These are phyloP conservation scores for Pheosia tremula DNA, from an alignment of 2,888 invertebrate genomes.

Conservation along the genomic window DNA sequence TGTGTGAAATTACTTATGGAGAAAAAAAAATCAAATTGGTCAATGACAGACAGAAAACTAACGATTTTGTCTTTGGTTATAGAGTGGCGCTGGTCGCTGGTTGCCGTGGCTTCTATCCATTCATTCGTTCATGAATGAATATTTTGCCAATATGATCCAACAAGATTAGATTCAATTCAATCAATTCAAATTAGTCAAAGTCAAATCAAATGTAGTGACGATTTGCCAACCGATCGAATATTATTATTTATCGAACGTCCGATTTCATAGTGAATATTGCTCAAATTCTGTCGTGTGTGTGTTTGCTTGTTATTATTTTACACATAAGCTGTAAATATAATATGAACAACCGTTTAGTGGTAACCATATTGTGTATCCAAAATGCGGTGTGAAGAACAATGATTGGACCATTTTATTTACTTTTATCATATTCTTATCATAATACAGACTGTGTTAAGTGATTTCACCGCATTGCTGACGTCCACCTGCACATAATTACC, in stretches of 20 bases:
- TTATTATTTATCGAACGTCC: slow-evolving; percentile 45
- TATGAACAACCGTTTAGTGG: slow-evolving; percentile 50
- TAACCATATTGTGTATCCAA: slow-evolving; percentile 57
- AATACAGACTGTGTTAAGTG: slow-evolving; percentile 54
- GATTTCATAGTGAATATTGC: slow-evolving; percentile 44
- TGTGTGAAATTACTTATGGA: no score
- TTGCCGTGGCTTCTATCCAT: no score
- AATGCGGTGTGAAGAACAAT: slow-evolving; percentile 47
- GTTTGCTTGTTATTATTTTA: slow-evolving; percentile 45
- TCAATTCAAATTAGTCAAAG: slow-evolving; percentile 52
- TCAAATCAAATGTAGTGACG: slow-evolving; percentile 33
- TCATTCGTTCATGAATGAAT: not conserved
- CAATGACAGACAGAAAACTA: no score
- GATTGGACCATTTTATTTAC: slow-evolving; percentile 56
- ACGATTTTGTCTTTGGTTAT: no score
- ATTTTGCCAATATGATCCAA: no score
- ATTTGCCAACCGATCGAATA: slow-evolving; percentile 58
- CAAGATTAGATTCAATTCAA: slow-evolving; percentile 43
- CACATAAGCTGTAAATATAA: slow-evolving; percentile 43
- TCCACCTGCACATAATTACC: slow-evolving; percentile 49
- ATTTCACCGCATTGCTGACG: slow-evolving; percentile 59
- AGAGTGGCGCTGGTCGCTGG: no score
- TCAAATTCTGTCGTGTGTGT: slow-evolving; percentile 47
- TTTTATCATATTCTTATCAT: slow-evolving; percentile 61
- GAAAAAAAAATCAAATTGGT: no score